Evolutionary conservation across 2,888 invertebrate genomes (phyloP), one percentile per base, ranked within the genome.

Genomic region (Steinernema scapterisci): DNA sequence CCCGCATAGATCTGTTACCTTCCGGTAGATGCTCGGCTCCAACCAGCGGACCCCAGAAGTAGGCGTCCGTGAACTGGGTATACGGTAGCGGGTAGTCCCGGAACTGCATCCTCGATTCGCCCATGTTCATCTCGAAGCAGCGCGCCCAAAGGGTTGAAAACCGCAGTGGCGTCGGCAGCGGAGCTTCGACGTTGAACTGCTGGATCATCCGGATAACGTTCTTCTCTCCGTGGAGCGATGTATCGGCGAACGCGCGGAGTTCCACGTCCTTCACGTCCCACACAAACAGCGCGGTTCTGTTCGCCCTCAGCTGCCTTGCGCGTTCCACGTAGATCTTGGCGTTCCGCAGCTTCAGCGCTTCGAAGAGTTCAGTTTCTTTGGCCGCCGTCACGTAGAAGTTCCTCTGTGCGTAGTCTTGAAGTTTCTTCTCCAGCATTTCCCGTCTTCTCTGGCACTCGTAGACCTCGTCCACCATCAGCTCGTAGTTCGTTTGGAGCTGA

Each of bases 81-180:
- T 96, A 91, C 0, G 95, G 94, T 88, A 95, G 95, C 0, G 96
- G 95, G 89, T 96, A 97, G 90, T 99, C 97, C 6, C 97, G 91
- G 79, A 99, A 90, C 85, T 93, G 92, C 82, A 95, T 92, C 85
- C 93, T 93, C 93, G 95, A 95, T 85, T 93, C 92, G 21, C 92
- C 91, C 82, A 94, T 93, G 79, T 92, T 92, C 72, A 94, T 91
- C 80, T 92, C 92, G 25, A 97, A 92, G 71, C 92, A 92, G 9
- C 97, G 92, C 83, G 95, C 95, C 97, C 97, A 99, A 25, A 97
- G 90, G 0, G 95, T 95, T 1, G 84, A 82, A 56, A 85, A 85
- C 13, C 80, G 79, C 48, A 82, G 77, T 0, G 71, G 76, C 5
- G 73, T 74, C 1, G 79, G 77, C 11, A 27, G 31, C 1, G 63